Conservation (phyloP, 2,113 vertebrate species). For the Nibea coibor region DNA sequence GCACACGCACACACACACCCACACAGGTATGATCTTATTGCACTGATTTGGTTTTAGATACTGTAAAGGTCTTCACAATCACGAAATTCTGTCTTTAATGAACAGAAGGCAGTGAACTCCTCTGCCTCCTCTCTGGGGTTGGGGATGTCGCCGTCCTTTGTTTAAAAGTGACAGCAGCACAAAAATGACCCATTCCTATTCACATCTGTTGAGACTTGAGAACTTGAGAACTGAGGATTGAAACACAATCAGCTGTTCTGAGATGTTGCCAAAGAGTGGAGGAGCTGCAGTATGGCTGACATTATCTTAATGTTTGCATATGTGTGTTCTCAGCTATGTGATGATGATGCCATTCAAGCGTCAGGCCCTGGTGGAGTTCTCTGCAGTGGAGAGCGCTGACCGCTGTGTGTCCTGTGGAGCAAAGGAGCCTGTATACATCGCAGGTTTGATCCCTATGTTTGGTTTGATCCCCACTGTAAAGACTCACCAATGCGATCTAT, state of each 20-base stretch:
- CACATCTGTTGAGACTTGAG: background rate
- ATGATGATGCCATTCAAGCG: constrained; percentile 99
- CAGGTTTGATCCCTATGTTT: constrained; percentile 64
- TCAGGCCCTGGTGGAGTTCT: constrained; percentile 97
- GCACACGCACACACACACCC: background rate
- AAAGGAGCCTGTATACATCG: constrained; percentile 93
- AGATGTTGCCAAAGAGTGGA: background rate
- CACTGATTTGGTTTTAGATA: background rate
- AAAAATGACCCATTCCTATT: background rate
- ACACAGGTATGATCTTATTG: background rate
- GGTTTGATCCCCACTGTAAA: background rate
- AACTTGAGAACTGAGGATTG: background rate
- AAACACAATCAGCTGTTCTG: background rate
- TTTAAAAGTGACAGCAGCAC: background rate
- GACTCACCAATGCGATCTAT: background rate
- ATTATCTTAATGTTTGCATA: background rate
- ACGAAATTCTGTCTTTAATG: background rate
- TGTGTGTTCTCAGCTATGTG: constrained; percentile 88
- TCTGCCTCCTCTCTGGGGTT: background rate
- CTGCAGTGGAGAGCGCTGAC: constrained; percentile 91
- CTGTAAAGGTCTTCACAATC: background rate
- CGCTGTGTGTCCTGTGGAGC: constrained; percentile 92
- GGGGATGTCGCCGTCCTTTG: background rate
- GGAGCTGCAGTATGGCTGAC: background rate
- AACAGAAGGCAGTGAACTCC: background rate